Base-by-base conservation (phyloP, 1,140 invertebrate species). In the Drosophila ohnishii region DNA sequence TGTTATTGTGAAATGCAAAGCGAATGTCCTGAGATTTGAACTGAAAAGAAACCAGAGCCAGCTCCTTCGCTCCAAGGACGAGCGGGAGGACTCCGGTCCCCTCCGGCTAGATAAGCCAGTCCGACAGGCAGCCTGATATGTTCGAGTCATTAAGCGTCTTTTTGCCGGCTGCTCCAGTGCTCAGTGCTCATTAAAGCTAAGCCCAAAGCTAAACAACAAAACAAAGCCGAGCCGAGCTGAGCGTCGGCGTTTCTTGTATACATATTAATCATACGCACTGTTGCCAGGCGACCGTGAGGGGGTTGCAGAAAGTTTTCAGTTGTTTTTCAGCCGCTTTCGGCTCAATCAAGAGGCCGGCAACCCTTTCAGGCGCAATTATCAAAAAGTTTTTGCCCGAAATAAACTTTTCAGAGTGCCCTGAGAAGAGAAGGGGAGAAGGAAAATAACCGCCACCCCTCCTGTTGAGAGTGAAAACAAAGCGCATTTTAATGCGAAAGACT, bases 301-400 rank as follows among this genome's bases (percentile, higher is more conserved):
- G 57, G 47, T 55, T 39, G 47, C 61, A 56, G 62, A 75, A 75
- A 76, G 44, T 75, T 65, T 75, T 59, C 45, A 75, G 51, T 66
- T 60, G 62, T 62, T 79, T 59, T 73, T 51, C 11, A 39, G 53
- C 34, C 44, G 60, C 47, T 63, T 62, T 45, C 37, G 45, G 59
- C 65, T 76, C 74, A 69, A 77, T 76, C 56, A 70, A 62, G 64
- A 48, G 48, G 56, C 62, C 53, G 34, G 47, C 66, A 82, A 87
- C 79, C 80, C 84, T 80, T 87, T 88, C 61, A 74, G 80, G 67
- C 85, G 80, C 84, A 89, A 87, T 87, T 89, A 87, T 87, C 84
- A 83, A 78, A 88, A 86, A 88, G 34, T 86, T 86, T 82, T 82
- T 59, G 5, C 34, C 63, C 50, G 71, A 40, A 66, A 55, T 67